These are phyloP conservation scores for Lepisosteus osseus DNA, from an alignment of 2,113 vertebrate species.

Conservation along the genomic window DNA sequence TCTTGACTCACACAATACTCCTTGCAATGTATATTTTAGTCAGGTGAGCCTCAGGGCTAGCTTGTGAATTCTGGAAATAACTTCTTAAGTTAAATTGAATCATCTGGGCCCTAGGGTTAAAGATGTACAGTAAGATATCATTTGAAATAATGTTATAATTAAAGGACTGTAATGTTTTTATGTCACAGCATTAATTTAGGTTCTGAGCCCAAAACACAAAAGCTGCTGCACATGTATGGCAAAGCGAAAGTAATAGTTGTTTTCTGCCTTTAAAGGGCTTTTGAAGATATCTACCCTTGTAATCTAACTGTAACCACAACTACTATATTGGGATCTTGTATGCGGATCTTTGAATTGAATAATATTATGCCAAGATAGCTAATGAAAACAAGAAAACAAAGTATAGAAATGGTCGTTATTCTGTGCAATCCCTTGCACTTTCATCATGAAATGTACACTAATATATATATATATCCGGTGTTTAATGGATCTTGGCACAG, in stretches of 20 bases:
- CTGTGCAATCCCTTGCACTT: no score
- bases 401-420: no score
- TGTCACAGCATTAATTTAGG: constrained; percentile 14
- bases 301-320: constrained; percentile 32
- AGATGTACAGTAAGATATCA: neutral
- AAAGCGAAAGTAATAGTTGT: constrained; percentile 24
- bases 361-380: no score
- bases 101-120: neutral
- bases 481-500: no score
- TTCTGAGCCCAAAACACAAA: constrained; percentile 24
- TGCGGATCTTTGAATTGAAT: no score
- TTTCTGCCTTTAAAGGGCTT: constrained; percentile 28
- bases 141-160: neutral
- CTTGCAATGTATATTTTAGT: neutral
- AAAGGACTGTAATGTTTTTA: constrained; percentile 13
- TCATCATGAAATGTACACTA: no score
- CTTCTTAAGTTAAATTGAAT: neutral
- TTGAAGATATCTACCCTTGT: constrained; percentile 41
- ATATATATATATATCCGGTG: no score
- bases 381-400: no score
- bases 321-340: constrained; percentile 33
- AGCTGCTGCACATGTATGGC: constrained; percentile 21
- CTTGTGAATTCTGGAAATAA: neutral
- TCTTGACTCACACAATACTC: neutral
- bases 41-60: neutral